Conservation (phyloP, 2,113 vertebrate genomes). For the Chrysochloris asiatica region DNA sequence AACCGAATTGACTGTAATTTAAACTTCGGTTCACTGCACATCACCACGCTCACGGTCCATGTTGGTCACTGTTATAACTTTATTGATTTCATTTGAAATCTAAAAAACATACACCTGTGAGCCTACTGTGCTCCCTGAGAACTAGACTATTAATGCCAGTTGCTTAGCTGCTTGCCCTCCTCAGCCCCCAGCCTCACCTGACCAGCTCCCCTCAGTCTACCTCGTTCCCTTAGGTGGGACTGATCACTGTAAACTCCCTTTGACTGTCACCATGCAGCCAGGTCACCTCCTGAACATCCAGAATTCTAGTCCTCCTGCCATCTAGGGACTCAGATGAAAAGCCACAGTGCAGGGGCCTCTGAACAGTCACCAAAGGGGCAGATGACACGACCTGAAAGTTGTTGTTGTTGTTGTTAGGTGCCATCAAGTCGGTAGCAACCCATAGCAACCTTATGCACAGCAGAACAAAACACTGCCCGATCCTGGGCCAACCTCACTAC, state of each 20-base stretch:
- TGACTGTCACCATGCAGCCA: too few relatives aligned
- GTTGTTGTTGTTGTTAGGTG: too few relatives aligned
- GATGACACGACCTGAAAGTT: background rate
- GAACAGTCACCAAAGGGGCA: too few relatives aligned
- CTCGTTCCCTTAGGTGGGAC: background rate
- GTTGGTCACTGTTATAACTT: background rate
- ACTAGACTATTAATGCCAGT: background rate
- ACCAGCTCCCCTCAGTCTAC: background rate
- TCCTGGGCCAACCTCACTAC: too few relatives aligned
- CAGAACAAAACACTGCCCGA: too few relatives aligned
- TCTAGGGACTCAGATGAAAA: background rate
- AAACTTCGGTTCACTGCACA: conserved; percentile 23
- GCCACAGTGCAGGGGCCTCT: background rate
- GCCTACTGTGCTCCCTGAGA: background rate
- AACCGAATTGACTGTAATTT: background rate
- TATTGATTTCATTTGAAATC: background rate
- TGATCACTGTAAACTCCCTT: background rate
- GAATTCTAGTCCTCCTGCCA: background rate
- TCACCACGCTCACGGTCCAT: background rate
- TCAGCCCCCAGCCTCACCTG: background rate
- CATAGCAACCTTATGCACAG: too few relatives aligned
- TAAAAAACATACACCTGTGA: too few relatives aligned
- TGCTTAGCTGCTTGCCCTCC: background rate
- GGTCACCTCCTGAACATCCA: too few relatives aligned
- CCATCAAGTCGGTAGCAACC: too few relatives aligned